phyloP scores from a whole-genome alignment of 2,797 vertebrate genomes.

The Salarias fasciatus region DNA sequence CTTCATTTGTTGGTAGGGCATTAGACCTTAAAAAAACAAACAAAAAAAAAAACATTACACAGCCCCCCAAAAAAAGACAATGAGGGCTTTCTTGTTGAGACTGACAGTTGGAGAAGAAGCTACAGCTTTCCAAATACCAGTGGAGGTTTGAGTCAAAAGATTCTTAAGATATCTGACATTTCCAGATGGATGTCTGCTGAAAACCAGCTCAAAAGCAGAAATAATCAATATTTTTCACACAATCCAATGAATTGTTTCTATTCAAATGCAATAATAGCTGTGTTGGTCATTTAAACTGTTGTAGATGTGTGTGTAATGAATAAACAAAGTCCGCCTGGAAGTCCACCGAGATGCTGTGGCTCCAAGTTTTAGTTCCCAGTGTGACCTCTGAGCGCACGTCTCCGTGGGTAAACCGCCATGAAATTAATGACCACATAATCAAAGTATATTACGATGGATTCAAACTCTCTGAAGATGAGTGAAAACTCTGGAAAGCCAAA shows the following conservation, averaged over 20 bases:
- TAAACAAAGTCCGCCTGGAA: conserved; percentile 7
- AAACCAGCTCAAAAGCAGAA: conserved; percentile 7
- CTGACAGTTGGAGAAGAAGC: conserved; percentile 7
- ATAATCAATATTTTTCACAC: conserved; percentile 7
- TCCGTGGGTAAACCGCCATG: no score
- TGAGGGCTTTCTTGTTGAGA: conserved; percentile 32
- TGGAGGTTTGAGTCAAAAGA: conserved; percentile 13
- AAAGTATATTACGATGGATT: no score
- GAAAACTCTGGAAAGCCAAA: no score
- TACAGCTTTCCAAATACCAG: conserved; percentile 21
- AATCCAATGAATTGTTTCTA: conserved; percentile 21
- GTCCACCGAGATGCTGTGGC: no score
- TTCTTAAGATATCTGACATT: conserved; percentile 33
- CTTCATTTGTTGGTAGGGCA: no score
- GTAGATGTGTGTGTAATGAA: conserved; percentile 23
- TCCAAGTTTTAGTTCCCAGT: neutral
- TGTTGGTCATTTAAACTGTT: conserved; percentile 32
- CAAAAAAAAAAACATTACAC: no score
- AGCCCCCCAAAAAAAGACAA: neutral
- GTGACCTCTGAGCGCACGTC: neutral
- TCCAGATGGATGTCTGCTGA: conserved; percentile 33
- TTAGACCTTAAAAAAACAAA: no score
- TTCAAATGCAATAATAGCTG: conserved; percentile 26
- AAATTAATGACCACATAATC: no score
- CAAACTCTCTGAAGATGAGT: no score